These are phyloP conservation scores for Stichopus horrens DNA, from an alignment of 53 echinoderm and acorn worm genomes.

Conservation along the genomic window DNA sequence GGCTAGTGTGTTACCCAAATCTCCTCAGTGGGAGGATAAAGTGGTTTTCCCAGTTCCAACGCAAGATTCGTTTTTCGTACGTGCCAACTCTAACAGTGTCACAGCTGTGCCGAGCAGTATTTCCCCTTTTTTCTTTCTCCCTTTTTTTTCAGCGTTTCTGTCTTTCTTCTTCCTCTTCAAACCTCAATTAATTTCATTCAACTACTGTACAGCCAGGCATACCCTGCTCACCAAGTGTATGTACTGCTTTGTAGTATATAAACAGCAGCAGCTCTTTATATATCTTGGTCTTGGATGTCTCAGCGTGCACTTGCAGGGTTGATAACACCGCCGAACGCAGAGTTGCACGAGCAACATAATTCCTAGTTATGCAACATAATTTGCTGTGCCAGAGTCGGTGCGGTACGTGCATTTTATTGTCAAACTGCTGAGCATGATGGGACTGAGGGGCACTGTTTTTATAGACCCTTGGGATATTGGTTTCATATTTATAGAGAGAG, in stretches of 20 bases:
- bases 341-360: slow-evolving; percentile 35
- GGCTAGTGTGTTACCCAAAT: slow-evolving; percentile 8
- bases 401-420: background rate
- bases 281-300: background rate
- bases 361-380: slow-evolving; percentile 45
- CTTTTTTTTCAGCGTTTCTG: too few species aligned
- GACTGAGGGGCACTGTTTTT: slow-evolving; percentile 26
- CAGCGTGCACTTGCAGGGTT: slow-evolving; percentile 1
- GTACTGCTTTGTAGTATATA: background rate
- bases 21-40: slow-evolving; percentile 29
- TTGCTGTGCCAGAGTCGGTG: background rate
- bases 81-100: slow-evolving; percentile 42
- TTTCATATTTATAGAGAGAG: slow-evolving; percentile 2
- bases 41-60: slow-evolving; percentile 39
- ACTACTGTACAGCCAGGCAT: slow-evolving; percentile 5
- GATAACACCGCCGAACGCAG: background rate
- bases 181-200: slow-evolving; percentile 46
- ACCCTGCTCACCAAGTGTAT: background rate
- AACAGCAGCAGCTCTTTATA: background rate
- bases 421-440: background rate
- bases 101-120: slow-evolving; percentile 42
- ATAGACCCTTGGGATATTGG: slow-evolving; percentile 30
- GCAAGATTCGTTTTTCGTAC: slow-evolving; percentile 37
- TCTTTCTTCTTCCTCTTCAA: slow-evolving; percentile 1
- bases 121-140: background rate